These are phyloP conservation scores for Zaprionus bogoriensis DNA, from an alignment of 2,888 invertebrate genomes.

Conservation along the genomic window DNA sequence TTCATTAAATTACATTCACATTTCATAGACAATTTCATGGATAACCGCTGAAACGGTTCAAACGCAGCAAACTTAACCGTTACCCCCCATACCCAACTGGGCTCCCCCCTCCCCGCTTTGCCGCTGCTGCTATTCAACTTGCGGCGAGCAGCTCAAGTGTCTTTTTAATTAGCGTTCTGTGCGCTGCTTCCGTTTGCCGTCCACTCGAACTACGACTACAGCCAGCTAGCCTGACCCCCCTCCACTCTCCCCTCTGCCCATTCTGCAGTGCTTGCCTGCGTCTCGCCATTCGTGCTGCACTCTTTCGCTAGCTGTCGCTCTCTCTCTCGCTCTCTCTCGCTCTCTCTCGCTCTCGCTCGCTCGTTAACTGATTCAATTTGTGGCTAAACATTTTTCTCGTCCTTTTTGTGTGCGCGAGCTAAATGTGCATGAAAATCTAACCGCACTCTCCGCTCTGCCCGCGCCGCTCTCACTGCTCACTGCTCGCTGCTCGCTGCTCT, in stretches of 20 bases:
- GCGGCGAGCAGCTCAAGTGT: slow-evolving; percentile 58
- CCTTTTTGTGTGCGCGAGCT: slow-evolving; percentile 72
- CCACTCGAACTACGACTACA: slow-evolving; percentile 64
- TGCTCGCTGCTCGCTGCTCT: not conserved
- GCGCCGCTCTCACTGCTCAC: not conserved
- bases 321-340: not conserved
- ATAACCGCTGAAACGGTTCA: slow-evolving; percentile 49
- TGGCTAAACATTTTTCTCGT: slow-evolving; percentile 71
- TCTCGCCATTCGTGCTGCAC: no score
- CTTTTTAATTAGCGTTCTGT: slow-evolving; percentile 81
- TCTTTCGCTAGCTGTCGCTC: not conserved
- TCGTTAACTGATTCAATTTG: slow-evolving; percentile 72
- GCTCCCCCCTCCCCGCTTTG: no score
- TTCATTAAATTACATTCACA: slow-evolving; percentile 76
- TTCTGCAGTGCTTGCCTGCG: no score
- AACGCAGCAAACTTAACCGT: slow-evolving; percentile 45
- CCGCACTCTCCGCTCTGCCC: slow-evolving; percentile 38
- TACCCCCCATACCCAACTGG: not conserved
- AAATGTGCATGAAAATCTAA: slow-evolving; percentile 79
- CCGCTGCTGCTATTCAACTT: not conserved
- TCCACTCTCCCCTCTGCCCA: not conserved
- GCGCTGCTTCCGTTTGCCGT: slow-evolving; percentile 48
- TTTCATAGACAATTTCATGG: slow-evolving; percentile 78
- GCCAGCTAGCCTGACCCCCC: not conserved
- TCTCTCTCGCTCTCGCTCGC: slow-evolving; percentile 10